Evolutionary conservation across 2,888 invertebrate species (phyloP), one percentile per base, ranked within the genome.

Genomic region (Vesta saturnalis): DNA sequence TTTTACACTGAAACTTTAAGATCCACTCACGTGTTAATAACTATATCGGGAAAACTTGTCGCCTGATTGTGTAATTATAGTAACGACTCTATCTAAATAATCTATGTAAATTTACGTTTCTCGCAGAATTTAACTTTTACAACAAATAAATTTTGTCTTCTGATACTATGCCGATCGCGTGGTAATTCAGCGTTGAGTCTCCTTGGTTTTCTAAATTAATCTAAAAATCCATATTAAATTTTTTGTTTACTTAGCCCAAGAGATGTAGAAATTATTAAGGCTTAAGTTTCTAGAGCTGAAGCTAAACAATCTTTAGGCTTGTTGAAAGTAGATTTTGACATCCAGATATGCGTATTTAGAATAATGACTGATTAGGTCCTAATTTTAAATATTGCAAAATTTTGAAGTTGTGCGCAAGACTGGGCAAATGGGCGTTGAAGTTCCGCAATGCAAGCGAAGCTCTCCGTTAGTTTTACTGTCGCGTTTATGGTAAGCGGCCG

Each of bases 401-500:
- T 66, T 22, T 18, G 23, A 58, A 64, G 57, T 68, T 69, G 66
- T 77, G 78, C 77, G 78, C 78, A 77, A 72, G 77, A 71, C 74
- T 75, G 71, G 67, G 69, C 69, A 69, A 76, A 76, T 78, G 80
- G 80, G 80, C 79, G 80, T 78, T 75, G 79, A 77, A 78, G 73
- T 75, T 79, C 80, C 78, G 80, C 80, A 79, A 75, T 78, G 78
- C 77, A 76, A 79, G 75, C 75, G 75, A 71, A 74, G 72, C 76
- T 72, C 72, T 70, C 65, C 73, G 69, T 73, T 76, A 77, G 78
- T 77, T 73, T 70, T 72, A 67, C 69, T 66, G 70, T 73, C 73
- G 74, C 67, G 65, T 66, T 70, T 72, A 71, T 58, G 72, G 77
- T 67, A 74, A 69, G 56, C 63, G 54, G 71, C 59, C 59, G 69